These are phyloP conservation scores for Tachycineta bicolor DNA, from an alignment of 2,113 vertebrate species.

Conservation along the genomic window DNA sequence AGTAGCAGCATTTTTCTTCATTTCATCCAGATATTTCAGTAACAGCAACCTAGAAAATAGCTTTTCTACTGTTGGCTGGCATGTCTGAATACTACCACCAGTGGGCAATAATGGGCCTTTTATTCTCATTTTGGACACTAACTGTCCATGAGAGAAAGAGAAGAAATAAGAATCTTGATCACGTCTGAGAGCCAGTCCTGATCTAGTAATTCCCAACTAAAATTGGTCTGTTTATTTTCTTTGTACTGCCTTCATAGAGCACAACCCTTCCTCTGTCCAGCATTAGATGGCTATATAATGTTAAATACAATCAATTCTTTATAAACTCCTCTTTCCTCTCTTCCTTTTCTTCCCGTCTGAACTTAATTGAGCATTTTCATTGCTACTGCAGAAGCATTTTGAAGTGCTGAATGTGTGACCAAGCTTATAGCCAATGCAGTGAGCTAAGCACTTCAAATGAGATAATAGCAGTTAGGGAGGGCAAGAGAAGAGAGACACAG, in stretches of 20 bases:
- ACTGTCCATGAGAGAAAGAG: background rate
- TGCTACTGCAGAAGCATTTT: background rate
- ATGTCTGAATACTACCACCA: background rate
- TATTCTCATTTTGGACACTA: background rate
- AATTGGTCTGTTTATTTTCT: background rate
- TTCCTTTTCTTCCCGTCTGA: background rate
- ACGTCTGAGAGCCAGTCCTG: background rate
- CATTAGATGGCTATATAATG: background rate
- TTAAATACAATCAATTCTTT: background rate
- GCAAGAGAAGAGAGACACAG: background rate
- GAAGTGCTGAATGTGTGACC: background rate
- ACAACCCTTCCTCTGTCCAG: background rate
- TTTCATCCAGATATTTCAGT: background rate
- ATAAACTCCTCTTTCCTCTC: background rate
- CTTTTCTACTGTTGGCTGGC: background rate
- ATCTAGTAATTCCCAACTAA: background rate
- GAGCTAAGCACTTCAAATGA: background rate
- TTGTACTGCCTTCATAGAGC: background rate
- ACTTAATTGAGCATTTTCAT: background rate
- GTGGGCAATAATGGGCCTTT: conserved; percentile 41
- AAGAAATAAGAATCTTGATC: background rate
- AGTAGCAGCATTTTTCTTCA: background rate
- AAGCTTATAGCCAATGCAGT: background rate
- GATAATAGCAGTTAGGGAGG: background rate
- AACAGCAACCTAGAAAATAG: background rate